A percentile compares a stretch with the other conserved stretches of the same genome.
phyloP scores from a whole-genome alignment of 2,797 vertebrate genomes.

The Scleropages formosus region DNA sequence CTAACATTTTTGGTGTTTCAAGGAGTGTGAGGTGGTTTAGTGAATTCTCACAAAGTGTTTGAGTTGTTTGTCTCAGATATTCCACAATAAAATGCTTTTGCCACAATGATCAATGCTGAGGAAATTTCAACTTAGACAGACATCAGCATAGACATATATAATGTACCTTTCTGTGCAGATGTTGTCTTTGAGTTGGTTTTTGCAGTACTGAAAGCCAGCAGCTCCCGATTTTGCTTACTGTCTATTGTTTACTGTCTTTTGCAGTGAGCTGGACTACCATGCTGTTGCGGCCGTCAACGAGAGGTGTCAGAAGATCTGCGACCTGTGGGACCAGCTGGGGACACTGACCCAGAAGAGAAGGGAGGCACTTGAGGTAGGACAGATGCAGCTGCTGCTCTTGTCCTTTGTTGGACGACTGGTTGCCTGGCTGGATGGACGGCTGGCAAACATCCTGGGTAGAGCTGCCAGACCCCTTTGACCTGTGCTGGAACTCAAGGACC shows the following conservation, averaged over 20 bases:
- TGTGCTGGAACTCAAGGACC: constrained; percentile 42
- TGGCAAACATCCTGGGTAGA: background rate
- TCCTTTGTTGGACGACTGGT: constrained; percentile 30
- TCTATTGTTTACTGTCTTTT: constrained; percentile 37
- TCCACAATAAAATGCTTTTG: too few species aligned
- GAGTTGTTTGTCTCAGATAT: constrained; percentile 19
- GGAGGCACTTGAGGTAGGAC: constrained; percentile 86
- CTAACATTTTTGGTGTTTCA: too few species aligned
- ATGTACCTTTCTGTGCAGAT: too few species aligned
- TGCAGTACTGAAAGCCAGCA: background rate
- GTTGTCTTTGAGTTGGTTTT: constrained; percentile 5
- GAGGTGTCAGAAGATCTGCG: constrained; percentile 95
- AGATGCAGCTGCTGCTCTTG: background rate
- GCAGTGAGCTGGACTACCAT: constrained; percentile 91
- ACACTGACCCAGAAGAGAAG: constrained; percentile 95
- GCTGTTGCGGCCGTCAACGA: constrained; percentile 89
- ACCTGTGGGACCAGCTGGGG: constrained; percentile 94
- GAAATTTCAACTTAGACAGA: too few species aligned
- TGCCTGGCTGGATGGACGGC: too few species aligned
- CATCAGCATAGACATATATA: constrained; percentile 9
- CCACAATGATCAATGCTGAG: too few species aligned
- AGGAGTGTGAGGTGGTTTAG: too few species aligned
- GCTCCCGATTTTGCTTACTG: background rate
- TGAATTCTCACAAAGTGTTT: background rate
- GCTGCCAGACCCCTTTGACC: constrained; percentile 42